These are phyloP conservation scores for Deilephila elpenor DNA, from an alignment of 2,888 invertebrate species.

Conservation along the genomic window DNA sequence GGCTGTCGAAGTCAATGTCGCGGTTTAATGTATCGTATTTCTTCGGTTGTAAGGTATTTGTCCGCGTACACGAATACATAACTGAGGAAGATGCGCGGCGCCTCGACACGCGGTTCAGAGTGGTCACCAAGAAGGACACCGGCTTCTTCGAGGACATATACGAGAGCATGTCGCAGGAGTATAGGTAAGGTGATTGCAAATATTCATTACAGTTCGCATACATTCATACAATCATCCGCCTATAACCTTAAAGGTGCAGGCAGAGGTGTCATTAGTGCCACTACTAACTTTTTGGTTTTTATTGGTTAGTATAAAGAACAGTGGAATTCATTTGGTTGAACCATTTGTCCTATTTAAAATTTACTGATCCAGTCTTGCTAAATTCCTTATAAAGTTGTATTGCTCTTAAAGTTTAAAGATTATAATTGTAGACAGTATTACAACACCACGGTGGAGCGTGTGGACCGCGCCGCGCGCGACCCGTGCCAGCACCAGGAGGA, in stretches of 20 bases:
- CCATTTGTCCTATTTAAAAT: too few relatives aligned
- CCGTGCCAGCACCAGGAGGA: constrained; percentile 51
- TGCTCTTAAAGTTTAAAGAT: not conserved
- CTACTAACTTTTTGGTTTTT: too few relatives aligned
- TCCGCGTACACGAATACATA: constrained; percentile 43
- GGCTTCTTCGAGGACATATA: constrained; percentile 55
- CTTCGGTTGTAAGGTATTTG: constrained; percentile 47
- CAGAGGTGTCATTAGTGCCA: too few relatives aligned
- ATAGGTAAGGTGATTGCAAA: constrained; percentile 41
- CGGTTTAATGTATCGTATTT: too few relatives aligned
- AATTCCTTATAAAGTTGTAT: too few relatives aligned
- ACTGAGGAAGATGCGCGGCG: constrained; percentile 32
- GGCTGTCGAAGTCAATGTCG: too few relatives aligned
- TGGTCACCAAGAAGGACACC: constrained; percentile 45
- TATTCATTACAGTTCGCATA: too few relatives aligned
- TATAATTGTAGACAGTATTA: constrained; percentile 43
- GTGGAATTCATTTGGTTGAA: too few relatives aligned
- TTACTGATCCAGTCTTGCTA: too few relatives aligned
- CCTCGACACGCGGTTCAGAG: constrained; percentile 46
- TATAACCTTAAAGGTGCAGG: too few relatives aligned
- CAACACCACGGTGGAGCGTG: constrained; percentile 40
- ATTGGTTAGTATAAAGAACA: too few relatives aligned
- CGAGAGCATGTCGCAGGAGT: constrained; percentile 54
- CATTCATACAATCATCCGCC: too few relatives aligned
- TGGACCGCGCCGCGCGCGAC: constrained; percentile 39